Evolutionary conservation across 2,797 vertebrate genomes (phyloP).

Genomic region (Centropyge bicolor): DNA sequence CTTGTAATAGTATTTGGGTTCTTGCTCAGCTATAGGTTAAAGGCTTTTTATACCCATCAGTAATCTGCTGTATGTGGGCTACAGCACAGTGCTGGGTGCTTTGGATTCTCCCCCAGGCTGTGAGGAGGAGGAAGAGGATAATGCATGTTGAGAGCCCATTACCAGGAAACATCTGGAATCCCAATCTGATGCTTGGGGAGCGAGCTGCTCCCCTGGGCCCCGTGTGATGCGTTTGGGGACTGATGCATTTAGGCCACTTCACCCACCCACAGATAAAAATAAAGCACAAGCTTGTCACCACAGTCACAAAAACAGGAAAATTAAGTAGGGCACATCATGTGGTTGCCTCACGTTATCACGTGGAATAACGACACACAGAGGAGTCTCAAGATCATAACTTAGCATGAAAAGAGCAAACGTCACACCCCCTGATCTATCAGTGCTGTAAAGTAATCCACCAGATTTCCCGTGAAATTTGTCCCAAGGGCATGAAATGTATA

Average conservation of each 20-base stretch:
- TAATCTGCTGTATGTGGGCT: conserved; percentile 66
- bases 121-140: conserved; percentile 67
- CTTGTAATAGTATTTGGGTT: conserved; percentile 42
- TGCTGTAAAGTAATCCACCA: not conserved
- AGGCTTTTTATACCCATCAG: conserved; percentile 45
- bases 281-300: conserved; percentile 46
- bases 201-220: conserved; percentile 69
- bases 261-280: conserved; percentile 72
- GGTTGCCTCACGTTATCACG: conserved; percentile 26
- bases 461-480: conserved; percentile 13
- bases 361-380: conserved; percentile 6
- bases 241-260: conserved; percentile 78
- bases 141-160: conserved; percentile 80
- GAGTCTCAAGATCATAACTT: conserved; percentile 13
- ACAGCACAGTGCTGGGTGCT: conserved; percentile 60
- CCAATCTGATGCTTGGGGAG: conserved; percentile 72
- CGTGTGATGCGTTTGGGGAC: conserved; percentile 63
- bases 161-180: conserved; percentile 84
- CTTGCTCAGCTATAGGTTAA: conserved; percentile 40
- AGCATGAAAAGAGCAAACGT: not conserved
- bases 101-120: conserved; percentile 67
- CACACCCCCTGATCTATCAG: not conserved
- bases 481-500: not conserved
- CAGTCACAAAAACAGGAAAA: conserved; percentile 48
- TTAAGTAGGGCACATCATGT: conserved; percentile 63